Percentiles rank a stretch among this genome's conserved stretches.
Conservation (phyloP, 2,113 vertebrate species). For the Naja naja region DNA sequence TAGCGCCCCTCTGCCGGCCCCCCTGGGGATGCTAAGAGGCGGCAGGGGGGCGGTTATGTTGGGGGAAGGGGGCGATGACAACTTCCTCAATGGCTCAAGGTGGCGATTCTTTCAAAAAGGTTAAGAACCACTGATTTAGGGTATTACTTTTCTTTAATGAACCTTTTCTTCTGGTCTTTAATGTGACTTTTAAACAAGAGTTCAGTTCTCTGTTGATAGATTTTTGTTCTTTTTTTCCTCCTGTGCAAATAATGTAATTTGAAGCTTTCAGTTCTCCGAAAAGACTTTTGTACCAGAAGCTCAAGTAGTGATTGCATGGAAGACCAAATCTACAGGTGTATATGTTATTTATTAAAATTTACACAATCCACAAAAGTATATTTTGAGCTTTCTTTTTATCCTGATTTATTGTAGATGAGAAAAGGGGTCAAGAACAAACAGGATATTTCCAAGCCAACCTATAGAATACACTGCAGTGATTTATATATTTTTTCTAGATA, state of each 20-base stretch:
- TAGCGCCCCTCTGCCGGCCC: too few species aligned
- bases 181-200: conserved; percentile 41
- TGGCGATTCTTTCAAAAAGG: too few species aligned
- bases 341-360: conserved; percentile 15
- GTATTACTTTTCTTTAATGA: conserved; percentile 61
- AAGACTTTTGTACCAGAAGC: conserved; percentile 7
- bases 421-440: not conserved
- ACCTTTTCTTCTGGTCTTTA: conserved; percentile 38
- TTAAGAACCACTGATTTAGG: too few species aligned
- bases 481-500: not conserved
- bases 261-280: conserved; percentile 27
- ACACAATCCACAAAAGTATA: not conserved
- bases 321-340: conserved; percentile 24
- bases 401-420: conserved; percentile 3
- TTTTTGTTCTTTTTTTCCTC: not conserved
- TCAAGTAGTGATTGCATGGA: not conserved
- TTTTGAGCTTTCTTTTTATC: conserved; percentile 23
- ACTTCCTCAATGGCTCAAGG: too few species aligned
- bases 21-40: too few species aligned
- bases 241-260: conserved; percentile 22
- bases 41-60: too few species aligned
- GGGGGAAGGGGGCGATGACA: too few species aligned
- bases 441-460: not conserved
- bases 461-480: not conserved
- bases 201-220: conserved; percentile 24